Evolutionary conservation across 2,888 invertebrate genomes (phyloP), one percentile per base, ranked within the genome.

Genomic region (Myathropa florea): DNA sequence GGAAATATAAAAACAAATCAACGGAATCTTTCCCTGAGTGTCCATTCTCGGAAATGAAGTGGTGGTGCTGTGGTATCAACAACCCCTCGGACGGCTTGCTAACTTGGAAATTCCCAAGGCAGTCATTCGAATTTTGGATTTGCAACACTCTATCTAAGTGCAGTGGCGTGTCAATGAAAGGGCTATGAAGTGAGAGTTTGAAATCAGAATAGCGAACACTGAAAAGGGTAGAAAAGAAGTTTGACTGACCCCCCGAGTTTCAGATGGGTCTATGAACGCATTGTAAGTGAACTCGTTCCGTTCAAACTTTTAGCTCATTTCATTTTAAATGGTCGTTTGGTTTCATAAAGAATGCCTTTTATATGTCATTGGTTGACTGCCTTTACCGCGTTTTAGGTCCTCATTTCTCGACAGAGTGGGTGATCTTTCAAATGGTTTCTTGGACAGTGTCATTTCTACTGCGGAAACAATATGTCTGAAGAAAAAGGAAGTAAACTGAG

Each of bases 1-100:
- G 64, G 78, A 79, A 79, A 72, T 79, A 79, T 70, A 23, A 64
- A 71, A 79, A 39, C 64, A 64, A 71, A 79, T 72, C 63, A 71
- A 55, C 76, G 39, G 28, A 67, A 28, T 21, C 33, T 39, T 60
- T 36, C 53, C 14, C 28, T 23, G 28, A 33, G 26, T 39, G 67
- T 67, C 46, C 67, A 55, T 64, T 14, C 21, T 36, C 23, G n/a
- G 39, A 26, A 64, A 36, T 64, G 46, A 46, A 46, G 46, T 46
- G 46, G 46, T 46, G 46, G 6, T 46, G 46, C n/a, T 46, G 46
- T 46, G 46, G 46, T 46, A 46, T 46, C 46, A 46, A 9, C 33
- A 33, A 46, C 46, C 46, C 46, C n/a, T 46, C 46, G 7, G 7
- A 46, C 46, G 46, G 18, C 46, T 18, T n/a, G 46, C 46, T 46